phyloP scores from a whole-genome alignment of 2,113 vertebrate species.

The Aegithalos caudatus region DNA sequence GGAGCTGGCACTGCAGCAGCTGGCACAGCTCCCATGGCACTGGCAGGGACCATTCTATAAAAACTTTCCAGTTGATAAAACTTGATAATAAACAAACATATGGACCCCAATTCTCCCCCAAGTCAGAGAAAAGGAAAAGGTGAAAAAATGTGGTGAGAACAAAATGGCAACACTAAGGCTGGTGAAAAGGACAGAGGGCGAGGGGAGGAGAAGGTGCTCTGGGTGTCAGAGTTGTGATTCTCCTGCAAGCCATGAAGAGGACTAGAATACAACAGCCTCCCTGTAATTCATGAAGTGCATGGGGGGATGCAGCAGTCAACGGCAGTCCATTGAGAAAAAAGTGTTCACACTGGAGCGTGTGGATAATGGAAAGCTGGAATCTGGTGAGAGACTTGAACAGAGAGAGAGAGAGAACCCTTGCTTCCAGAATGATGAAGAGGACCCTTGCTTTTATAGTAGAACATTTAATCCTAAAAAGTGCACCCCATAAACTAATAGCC shows the following conservation, averaged over 20 bases:
- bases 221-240: accelerated
- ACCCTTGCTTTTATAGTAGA: background rate
- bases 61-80: background rate
- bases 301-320: background rate
- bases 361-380: background rate
- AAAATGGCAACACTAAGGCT: background rate
- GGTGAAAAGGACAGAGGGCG: background rate
- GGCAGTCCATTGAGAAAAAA: background rate
- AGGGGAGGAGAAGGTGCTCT: background rate
- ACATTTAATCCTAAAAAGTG: background rate
- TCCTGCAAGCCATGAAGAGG: background rate
- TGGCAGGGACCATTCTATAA: background rate
- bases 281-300: background rate
- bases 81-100: background rate
- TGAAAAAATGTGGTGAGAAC: accelerated
- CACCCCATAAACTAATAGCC: background rate
- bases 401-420: background rate
- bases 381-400: background rate
- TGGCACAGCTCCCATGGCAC: accelerated
- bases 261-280: background rate
- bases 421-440: background rate
- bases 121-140: background rate
- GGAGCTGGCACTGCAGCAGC: accelerated
- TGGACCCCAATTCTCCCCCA: background rate
- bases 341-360: accelerated